Percentiles rank a stretch among this genome's conserved stretches.
These are phyloP conservation scores for Phalacrocorax brasilianus DNA, from an alignment of 2,113 vertebrate species.

Conservation along the genomic window DNA sequence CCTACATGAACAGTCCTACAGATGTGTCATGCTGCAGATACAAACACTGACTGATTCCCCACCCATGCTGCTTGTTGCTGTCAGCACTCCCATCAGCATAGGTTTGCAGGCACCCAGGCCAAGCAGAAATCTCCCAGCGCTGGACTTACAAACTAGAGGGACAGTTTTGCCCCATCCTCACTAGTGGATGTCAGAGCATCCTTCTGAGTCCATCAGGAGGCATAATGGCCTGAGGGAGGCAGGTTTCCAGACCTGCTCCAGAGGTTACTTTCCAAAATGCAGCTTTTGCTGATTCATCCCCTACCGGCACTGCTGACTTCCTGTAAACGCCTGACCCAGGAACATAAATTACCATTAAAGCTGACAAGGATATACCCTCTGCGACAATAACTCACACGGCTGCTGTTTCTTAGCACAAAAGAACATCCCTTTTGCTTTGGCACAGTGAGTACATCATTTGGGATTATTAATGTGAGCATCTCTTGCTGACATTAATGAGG, in stretches of 20 bases:
- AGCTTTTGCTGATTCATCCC: constrained; percentile 58
- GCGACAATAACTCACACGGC: background rate
- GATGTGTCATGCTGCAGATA: background rate
- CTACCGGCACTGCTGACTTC: constrained; percentile 21
- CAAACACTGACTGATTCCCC: background rate
- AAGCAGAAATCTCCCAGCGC: background rate
- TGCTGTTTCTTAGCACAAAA: constrained; percentile 2
- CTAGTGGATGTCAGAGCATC: background rate
- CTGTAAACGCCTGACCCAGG: constrained; percentile 17
- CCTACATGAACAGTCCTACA: background rate
- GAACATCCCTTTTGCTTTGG: constrained; percentile 22
- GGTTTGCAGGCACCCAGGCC: background rate
- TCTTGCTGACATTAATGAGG: background rate
- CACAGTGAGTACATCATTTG: background rate
- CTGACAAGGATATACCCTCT: constrained; percentile 55
- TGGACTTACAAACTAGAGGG: background rate
- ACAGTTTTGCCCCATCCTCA: background rate
- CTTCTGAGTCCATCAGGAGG: background rate
- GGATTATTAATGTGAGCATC: background rate
- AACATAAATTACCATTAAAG: constrained; percentile 31
- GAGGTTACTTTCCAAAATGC: constrained; percentile 6
- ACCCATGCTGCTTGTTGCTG: accelerated
- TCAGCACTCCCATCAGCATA: background rate
- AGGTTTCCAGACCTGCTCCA: background rate
- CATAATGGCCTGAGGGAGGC: background rate